A percentile compares a stretch with the other conserved stretches of the same genome.
Conservation (phyloP, 1,140 invertebrate species). For the Drosophila pseudoobscura region DNA sequence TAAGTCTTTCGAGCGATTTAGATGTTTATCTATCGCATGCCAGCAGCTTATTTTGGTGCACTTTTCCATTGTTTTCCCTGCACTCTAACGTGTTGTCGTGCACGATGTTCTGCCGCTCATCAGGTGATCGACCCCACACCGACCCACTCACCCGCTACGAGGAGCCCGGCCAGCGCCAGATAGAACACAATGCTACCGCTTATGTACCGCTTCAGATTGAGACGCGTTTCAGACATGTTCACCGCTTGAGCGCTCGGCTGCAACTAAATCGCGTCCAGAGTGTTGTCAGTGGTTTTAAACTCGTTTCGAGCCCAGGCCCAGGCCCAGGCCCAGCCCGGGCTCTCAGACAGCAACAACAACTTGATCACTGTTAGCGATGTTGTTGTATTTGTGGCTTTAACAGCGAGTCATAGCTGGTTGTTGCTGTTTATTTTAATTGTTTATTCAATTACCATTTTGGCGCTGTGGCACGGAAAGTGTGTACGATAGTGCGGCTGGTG, state of each 20-base stretch:
- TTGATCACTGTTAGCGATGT: not conserved
- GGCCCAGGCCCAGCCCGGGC: slow-evolving; percentile 13
- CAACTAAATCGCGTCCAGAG: slow-evolving; percentile 64
- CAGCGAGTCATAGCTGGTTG: slow-evolving; percentile 48
- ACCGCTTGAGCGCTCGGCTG: slow-evolving; percentile 37
- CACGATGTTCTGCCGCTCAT: too few relatives aligned
- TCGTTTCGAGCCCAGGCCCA: slow-evolving; percentile 47
- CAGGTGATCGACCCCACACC: too few relatives aligned
- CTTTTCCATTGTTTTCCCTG: too few relatives aligned
- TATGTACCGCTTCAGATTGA: slow-evolving; percentile 27
- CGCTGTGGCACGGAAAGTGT: not conserved
- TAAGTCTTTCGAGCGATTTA: too few relatives aligned
- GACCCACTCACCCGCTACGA: slow-evolving; percentile 53
- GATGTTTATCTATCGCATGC: too few relatives aligned
- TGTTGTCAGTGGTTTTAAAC: slow-evolving; percentile 68
- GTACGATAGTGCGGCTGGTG: too few relatives aligned
- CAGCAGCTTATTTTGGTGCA: too few relatives aligned
- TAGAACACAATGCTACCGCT: slow-evolving; percentile 27
- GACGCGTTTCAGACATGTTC: slow-evolving; percentile 55
- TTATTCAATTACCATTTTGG: slow-evolving; percentile 29
- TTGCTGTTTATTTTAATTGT: slow-evolving; percentile 62
- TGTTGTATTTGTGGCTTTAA: slow-evolving; percentile 34
- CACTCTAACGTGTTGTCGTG: too few relatives aligned
- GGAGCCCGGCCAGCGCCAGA: slow-evolving; percentile 20
- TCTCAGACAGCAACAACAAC: slow-evolving; percentile 4